phyloP scores from a whole-genome alignment of 1,140 invertebrate species.

The Eubasilissa regina region DNA sequence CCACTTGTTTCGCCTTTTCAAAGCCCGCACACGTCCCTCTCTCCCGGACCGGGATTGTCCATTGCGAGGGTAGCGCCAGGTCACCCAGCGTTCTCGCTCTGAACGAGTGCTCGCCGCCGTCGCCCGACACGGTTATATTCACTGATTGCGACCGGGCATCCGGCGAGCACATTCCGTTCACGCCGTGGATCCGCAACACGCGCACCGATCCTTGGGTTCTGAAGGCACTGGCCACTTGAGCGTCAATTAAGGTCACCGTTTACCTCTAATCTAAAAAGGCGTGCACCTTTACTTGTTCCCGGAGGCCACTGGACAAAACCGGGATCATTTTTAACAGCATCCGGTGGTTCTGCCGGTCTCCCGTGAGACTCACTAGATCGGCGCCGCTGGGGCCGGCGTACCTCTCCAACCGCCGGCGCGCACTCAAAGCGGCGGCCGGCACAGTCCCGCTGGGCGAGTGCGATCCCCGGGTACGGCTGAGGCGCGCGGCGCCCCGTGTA shows the following conservation, averaged over 20 bases:
- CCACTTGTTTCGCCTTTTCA: no score
- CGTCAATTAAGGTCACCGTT: neutral
- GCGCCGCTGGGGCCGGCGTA: no score
- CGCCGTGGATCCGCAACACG: neutral
- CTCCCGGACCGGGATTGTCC: no score
- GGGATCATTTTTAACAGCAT: conserved; percentile 7
- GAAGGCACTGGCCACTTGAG: neutral
- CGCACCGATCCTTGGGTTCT: neutral
- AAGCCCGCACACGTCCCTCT: neutral
- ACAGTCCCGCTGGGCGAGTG: neutral
- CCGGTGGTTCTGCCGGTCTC: neutral
- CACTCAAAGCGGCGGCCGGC: neutral
- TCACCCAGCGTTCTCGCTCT: neutral
- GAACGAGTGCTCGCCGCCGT: neutral
- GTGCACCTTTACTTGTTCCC: neutral
- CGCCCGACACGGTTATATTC: no score
- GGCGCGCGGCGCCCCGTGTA: no score
- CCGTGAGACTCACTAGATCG: no score
- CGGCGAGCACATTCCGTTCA: neutral
- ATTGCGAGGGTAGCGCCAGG: neutral
- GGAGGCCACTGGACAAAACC: neutral
- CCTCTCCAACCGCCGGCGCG: neutral
- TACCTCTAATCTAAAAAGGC: neutral
- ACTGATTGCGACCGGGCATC: neutral
- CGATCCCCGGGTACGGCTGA: no score